These are phyloP conservation scores for Micrastur ruficollis DNA, from an alignment of 2,797 vertebrate species.

Conservation along the genomic window DNA sequence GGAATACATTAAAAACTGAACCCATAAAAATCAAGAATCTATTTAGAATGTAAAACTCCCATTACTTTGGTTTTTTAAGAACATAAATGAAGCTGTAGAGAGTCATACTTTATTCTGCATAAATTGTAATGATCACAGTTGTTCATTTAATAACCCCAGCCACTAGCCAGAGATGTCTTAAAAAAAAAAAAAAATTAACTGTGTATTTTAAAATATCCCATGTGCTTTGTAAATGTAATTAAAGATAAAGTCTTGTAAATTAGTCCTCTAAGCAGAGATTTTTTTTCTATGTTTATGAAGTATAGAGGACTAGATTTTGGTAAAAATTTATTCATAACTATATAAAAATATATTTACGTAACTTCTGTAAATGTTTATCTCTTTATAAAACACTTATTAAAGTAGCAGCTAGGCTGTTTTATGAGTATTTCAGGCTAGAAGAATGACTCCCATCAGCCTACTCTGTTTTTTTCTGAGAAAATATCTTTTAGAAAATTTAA, in stretches of 20 bases:
- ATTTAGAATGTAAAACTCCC: not conserved
- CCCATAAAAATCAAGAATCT: not conserved
- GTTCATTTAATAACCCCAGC: constrained; percentile 1
- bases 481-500: not conserved
- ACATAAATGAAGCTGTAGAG: not conserved
- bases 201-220: not conserved
- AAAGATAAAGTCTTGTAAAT: not conserved
- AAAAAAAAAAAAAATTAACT: not conserved
- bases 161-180: not conserved
- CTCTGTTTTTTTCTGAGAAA: not conserved
- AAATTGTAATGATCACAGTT: not conserved
- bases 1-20: not conserved
- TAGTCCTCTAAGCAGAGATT: not conserved
- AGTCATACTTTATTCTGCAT: not conserved
- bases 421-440: not conserved
- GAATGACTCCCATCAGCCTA: not conserved
- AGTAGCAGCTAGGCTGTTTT: not conserved
- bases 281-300: not conserved
- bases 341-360: not conserved
- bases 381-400: not conserved
- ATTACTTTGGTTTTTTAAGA: not conserved
- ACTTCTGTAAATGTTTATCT: not conserved
- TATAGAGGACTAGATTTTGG: not conserved
- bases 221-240: not conserved
- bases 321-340: not conserved